phyloP scores from a whole-genome alignment of 2,797 vertebrate genomes.

The Poeciliopsis infans region DNA sequence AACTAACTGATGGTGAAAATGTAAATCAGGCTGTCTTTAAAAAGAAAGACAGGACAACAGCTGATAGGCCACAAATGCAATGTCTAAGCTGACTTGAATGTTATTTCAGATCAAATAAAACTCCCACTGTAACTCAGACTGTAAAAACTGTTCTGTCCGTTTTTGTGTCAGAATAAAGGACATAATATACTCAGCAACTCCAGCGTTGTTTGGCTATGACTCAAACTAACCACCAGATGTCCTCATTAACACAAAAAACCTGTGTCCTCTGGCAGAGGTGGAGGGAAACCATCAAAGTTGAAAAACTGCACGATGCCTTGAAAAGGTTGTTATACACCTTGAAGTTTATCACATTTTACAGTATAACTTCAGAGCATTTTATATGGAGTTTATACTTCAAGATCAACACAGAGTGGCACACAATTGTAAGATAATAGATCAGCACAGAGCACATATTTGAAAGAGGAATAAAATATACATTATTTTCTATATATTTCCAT shows the following conservation, averaged over 20 bases:
- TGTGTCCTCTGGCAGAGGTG: neutral
- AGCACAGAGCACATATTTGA: neutral
- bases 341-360: neutral
- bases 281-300: neutral
- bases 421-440: neutral
- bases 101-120: neutral
- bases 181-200: neutral
- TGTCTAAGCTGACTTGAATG: neutral
- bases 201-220: neutral
- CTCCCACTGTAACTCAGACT: neutral
- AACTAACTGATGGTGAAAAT: neutral
- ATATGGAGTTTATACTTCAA: neutral
- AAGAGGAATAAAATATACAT: neutral
- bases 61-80: neutral
- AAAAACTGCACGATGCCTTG: neutral
- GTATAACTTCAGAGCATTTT: neutral
- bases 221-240: constrained; percentile 46
- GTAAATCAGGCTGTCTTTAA: neutral
- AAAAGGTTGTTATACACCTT: neutral
- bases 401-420: neutral
- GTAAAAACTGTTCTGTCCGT: neutral
- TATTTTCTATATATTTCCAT: neutral
- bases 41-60: neutral
- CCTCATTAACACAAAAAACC: neutral
- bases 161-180: neutral